Conservation (phyloP, 1,140 invertebrate genomes). For the Adoxophyes honmai region DNA sequence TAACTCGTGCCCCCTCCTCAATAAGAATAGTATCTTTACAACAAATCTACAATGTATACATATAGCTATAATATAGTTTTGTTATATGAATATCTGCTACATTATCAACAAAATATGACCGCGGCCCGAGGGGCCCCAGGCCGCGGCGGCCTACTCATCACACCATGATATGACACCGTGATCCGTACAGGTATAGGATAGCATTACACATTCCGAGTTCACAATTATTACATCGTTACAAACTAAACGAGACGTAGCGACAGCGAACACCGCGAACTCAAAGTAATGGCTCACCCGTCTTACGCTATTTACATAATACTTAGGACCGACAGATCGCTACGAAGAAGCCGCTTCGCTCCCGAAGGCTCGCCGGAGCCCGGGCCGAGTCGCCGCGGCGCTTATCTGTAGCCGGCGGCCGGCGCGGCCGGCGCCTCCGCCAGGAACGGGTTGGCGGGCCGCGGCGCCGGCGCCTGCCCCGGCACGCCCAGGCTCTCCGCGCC, state of each 20-base stretch:
- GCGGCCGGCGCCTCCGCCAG: slow-evolving; percentile 35
- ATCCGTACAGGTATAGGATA: slow-evolving; percentile 16
- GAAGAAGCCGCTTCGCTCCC: neutral
- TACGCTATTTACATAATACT: slow-evolving; percentile 10
- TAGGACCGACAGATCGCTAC: slow-evolving; percentile 7
- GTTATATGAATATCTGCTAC: slow-evolving; percentile 33
- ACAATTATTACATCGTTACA: slow-evolving; percentile 6
- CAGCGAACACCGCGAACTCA: slow-evolving; percentile 13
- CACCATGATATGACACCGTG: slow-evolving; percentile 66
- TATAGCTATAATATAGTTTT: slow-evolving; percentile 31
- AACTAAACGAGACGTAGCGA: slow-evolving; percentile 20
- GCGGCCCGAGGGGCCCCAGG: slow-evolving; percentile 17
- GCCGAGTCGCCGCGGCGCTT: slow-evolving; percentile 13
- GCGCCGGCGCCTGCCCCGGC: slow-evolving; percentile 40
- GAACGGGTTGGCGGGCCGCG: slow-evolving; percentile 50
- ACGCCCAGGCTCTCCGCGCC: slow-evolving; percentile 61
- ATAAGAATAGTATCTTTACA: slow-evolving; percentile 33
- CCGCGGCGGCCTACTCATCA: slow-evolving; percentile 43
- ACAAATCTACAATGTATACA: slow-evolving; percentile 43
- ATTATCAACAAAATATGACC: slow-evolving; percentile 39
- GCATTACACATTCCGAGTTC: neutral
- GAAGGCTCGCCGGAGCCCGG: neutral
- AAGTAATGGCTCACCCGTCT: neutral
- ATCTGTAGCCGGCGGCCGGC: slow-evolving; percentile 43
- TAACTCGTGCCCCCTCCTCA: slow-evolving; percentile 16